Base-by-base conservation (phyloP, 2,797 vertebrate species). In the Sylvilagus floridanus region DNA sequence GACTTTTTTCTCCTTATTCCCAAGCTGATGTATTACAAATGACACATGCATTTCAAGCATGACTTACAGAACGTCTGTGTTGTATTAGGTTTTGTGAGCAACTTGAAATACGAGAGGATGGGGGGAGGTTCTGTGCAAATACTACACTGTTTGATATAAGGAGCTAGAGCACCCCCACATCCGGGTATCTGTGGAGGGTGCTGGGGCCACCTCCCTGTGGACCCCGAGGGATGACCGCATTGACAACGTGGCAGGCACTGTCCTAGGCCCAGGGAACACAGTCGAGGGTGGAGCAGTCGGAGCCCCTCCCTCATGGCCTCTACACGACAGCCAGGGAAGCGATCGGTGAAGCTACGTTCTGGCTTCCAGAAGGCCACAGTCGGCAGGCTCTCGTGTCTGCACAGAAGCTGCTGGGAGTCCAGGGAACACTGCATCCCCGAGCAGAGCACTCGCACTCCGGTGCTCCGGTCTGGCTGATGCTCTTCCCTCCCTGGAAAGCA, bases 391-490 rank as follows among this genome's bases (percentile, higher is more conserved):
- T 50, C 52, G 19, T 17, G 32, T 89, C 92, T 32, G 2, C 4
- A 30, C 11, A 50, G 76, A 62, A 62, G 13, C 26, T 37, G 73
- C 77, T 28, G 5, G 7, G 4, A 24, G 1, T 78, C 81, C 52
- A 65, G 21, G 30, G 50, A 47, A 47, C 42, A 9, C 8, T 47
- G 7, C 62, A 50, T 22, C 5, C 35, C 90, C 0, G 14, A 79
- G 63, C 68, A 73, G 42, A 63, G 19, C 0, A 0, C 30, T 19
- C 32, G 13, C 19, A 30, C 62, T 63, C 32, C 9, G 0, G 14
- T 4, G 1, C n/a, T 60, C 42, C 22, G 21, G 3, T 2, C 9
- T 24, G 57, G 28, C 7, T 12, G 28, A 5, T 2, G 0, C 8
- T 22, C 28, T 35, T n/a, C 28, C 32, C 63, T 82, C 57, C 50